A percentile compares a stretch with the other conserved stretches of the same genome.
These are phyloP conservation scores for Dicranocentrus wangi DNA, from an alignment of 2,888 invertebrate species.

Conservation along the genomic window DNA sequence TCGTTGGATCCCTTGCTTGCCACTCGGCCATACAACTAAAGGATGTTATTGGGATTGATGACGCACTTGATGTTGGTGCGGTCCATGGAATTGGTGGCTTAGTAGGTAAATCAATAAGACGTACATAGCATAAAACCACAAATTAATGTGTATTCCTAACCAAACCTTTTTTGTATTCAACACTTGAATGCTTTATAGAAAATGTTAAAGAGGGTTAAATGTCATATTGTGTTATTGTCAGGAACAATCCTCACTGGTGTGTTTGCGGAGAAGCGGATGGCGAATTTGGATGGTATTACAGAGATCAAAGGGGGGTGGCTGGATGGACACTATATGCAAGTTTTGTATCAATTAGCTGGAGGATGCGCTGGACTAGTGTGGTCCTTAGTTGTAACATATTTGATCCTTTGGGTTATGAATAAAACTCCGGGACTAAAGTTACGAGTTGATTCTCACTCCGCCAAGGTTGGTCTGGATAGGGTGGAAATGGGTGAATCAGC, in stretches of 20 bases:
- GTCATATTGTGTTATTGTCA: too few species aligned
- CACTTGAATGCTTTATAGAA: too few species aligned
- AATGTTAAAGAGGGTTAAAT: too few species aligned
- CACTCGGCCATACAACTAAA: conserved; percentile 61
- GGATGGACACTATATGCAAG: conserved; percentile 48
- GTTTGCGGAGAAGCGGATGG: conserved; percentile 64
- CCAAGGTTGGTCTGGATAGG: conserved; percentile 48
- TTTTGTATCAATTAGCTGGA: conserved; percentile 58
- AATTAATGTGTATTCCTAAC: not conserved
- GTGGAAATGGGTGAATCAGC: conserved; percentile 63
- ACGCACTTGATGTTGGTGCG: conserved; percentile 67
- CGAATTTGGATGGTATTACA: conserved; percentile 51
- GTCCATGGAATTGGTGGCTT: conserved; percentile 69
- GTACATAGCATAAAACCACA: not conserved
- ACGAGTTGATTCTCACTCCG: conserved; percentile 29
- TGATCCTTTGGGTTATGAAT: conserved; percentile 63
- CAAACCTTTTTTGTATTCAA: too few species aligned
- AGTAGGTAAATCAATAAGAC: conserved; percentile 49
- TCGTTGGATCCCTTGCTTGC: conserved; percentile 63
- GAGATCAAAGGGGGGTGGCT: conserved; percentile 56
- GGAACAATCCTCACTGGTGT: conserved; percentile 67
- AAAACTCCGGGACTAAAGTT: conserved; percentile 63
- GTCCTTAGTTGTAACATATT: conserved; percentile 58
- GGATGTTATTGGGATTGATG: conserved; percentile 64
- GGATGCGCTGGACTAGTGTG: conserved; percentile 49